phyloP scores from a whole-genome alignment of 2,113 vertebrate species.

The Ardeotis arabs region DNA sequence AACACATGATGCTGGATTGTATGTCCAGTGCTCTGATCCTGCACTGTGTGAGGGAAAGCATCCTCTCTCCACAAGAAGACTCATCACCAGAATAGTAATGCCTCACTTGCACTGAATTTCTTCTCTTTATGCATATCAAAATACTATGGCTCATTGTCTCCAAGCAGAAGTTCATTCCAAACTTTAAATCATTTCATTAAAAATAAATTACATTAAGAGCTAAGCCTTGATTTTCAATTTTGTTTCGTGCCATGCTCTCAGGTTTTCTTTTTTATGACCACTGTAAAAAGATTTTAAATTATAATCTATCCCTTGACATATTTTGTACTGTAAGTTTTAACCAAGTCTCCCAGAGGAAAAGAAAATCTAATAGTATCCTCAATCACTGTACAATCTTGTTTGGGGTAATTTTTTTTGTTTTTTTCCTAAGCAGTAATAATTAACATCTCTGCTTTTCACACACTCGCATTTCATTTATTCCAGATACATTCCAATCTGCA shows the following conservation, averaged over 20 bases:
- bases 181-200: conserved; percentile 64
- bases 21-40: background rate
- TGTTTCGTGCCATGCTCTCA: conserved; percentile 30
- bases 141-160: conserved; percentile 56
- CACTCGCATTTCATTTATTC: background rate
- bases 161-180: conserved; percentile 60
- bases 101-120: background rate
- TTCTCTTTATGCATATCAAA: conserved; percentile 6
- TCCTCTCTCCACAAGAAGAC: background rate
- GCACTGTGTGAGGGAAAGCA: background rate
- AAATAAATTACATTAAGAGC: conserved; percentile 63
- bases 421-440: conserved; percentile 7
- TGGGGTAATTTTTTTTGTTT: background rate
- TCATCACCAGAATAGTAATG: conserved; percentile 22
- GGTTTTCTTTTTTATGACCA: conserved; percentile 55
- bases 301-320: conserved; percentile 49
- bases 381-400: conserved; percentile 46
- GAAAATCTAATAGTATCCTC: conserved; percentile 36
- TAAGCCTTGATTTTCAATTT: conserved; percentile 54
- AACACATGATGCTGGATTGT: background rate
- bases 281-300: conserved; percentile 59
- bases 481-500: background rate
- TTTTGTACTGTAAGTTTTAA: conserved; percentile 53
- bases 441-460: conserved; percentile 7
- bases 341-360: conserved; percentile 40